Evolutionary conservation across 1,140 invertebrate species (phyloP).

Genomic region (Apis dorsata): DNA sequence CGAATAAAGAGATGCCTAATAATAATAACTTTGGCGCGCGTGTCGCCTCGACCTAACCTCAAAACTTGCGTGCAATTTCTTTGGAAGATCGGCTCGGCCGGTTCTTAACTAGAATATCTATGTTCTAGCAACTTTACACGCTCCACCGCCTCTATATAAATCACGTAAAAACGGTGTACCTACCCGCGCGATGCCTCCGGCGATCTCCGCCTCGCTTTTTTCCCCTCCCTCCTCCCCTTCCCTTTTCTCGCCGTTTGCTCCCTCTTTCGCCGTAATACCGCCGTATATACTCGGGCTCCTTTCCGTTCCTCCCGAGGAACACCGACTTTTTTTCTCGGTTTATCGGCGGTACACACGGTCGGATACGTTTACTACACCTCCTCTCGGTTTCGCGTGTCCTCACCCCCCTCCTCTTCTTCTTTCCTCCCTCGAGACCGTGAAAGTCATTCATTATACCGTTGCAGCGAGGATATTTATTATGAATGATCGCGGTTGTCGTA

Average conservation of each 20-base stretch:
- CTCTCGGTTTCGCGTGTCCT: background rate
- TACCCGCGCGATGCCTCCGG: constrained; percentile 49
- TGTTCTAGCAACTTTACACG: constrained; percentile 59
- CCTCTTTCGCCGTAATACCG: background rate
- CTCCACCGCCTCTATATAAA: constrained; percentile 57
- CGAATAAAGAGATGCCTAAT: too few relatives aligned
- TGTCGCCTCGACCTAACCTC: constrained; percentile 1
- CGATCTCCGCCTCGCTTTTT: constrained; percentile 49
- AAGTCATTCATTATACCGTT: constrained; percentile 58
- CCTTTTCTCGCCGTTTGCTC: constrained; percentile 9
- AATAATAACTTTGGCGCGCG: background rate
- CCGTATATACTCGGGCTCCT: background rate
- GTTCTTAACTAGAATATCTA: constrained; percentile 55
- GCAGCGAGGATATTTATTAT: constrained; percentile 59
- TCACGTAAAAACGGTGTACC: constrained; percentile 62
- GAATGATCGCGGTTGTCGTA: constrained; percentile 54
- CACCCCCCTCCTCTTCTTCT: background rate
- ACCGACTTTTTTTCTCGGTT: constrained; percentile 13
- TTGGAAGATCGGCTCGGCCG: background rate
- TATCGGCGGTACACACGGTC: background rate
- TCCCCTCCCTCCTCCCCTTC: background rate
- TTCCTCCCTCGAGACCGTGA: background rate
- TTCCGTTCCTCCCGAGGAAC: background rate
- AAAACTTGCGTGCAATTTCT: constrained; percentile 14
- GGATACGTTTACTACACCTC: background rate